These are phyloP conservation scores for Reticulitermes speratus DNA, from an alignment of 1,140 invertebrate species.

Conservation along the genomic window DNA sequence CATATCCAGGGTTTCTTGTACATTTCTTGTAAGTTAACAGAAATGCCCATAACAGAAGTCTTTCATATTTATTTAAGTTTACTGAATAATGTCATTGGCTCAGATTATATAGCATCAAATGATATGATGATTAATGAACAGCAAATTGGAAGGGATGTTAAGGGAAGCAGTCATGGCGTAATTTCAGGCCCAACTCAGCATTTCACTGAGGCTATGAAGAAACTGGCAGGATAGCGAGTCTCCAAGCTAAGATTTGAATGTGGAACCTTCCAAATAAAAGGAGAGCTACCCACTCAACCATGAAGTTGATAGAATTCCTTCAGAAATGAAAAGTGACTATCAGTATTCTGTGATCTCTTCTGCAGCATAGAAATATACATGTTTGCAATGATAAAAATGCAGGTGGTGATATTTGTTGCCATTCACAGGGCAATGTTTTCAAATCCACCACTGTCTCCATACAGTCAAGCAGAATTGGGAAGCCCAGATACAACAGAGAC, in stretches of 20 bases:
- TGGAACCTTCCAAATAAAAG: too few species aligned
- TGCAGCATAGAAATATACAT: not conserved
- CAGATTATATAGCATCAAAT: not conserved
- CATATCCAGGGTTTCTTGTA: slow-evolving; percentile 65
- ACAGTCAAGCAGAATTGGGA: slow-evolving; percentile 67
- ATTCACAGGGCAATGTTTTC: slow-evolving; percentile 79
- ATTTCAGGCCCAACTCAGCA: not conserved
- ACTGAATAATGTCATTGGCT: not conserved
- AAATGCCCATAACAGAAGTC: not conserved
- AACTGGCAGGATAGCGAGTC: too few species aligned
- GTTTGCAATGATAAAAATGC: not conserved
- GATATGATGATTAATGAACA: not conserved
- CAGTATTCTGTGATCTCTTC: not conserved
- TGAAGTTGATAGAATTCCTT: too few species aligned
- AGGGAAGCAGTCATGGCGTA: not conserved
- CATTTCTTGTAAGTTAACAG: slow-evolving; percentile 72
- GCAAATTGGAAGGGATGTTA: not conserved
- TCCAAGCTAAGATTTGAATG: too few species aligned
- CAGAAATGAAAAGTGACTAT: too few species aligned
- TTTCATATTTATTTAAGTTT: not conserved
- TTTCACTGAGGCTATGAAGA: not conserved
- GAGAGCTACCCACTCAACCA: too few species aligned
- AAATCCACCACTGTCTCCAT: slow-evolving; percentile 77
- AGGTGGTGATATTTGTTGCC: not conserved
- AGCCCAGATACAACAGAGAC: slow-evolving; percentile 78